Conservation (phyloP, 2,888 invertebrate genomes). For the Drosophila glabriapex region DNA sequence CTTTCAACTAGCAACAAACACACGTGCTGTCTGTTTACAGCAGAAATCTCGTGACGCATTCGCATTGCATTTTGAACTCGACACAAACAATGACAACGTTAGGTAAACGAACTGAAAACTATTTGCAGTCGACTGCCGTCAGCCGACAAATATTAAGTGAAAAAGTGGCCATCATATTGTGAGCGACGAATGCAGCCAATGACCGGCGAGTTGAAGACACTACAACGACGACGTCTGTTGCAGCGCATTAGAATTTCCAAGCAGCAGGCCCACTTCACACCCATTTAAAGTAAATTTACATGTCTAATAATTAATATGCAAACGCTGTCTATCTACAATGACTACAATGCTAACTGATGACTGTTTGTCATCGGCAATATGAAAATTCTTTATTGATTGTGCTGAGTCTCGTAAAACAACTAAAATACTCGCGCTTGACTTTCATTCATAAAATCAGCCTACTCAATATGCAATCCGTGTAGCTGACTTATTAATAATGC, state of each 20-base stretch:
- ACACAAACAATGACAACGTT: slow-evolving; percentile 65
- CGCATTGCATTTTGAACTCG: slow-evolving; percentile 65
- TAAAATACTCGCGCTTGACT: slow-evolving; percentile 49
- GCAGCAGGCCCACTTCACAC: slow-evolving; percentile 66
- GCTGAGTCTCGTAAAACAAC: slow-evolving; percentile 27
- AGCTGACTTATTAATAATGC: slow-evolving; percentile 37
- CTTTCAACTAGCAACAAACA: slow-evolving; percentile 19
- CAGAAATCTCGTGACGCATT: slow-evolving; percentile 72
- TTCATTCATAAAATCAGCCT: slow-evolving; percentile 70
- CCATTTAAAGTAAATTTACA: slow-evolving; percentile 60
- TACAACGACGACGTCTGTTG: slow-evolving; percentile 27
- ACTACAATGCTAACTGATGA: slow-evolving; percentile 32
- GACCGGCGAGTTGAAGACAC: slow-evolving; percentile 39
- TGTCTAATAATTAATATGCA: slow-evolving; percentile 48
- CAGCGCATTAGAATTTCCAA: slow-evolving; percentile 51
- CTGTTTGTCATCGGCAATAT: slow-evolving; percentile 63
- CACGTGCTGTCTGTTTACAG: slow-evolving; percentile 54
- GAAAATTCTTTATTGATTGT: slow-evolving; percentile 75
- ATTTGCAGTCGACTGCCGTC: slow-evolving; percentile 59
- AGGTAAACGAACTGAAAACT: slow-evolving; percentile 76
- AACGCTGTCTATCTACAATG: slow-evolving; percentile 34
- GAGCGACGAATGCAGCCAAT: slow-evolving; percentile 52
- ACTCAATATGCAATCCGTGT: slow-evolving; percentile 55
- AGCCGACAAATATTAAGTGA: slow-evolving; percentile 60
- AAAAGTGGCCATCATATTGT: slow-evolving; percentile 62